Conservation (phyloP, 2,797 vertebrate genomes). For the Nannoperca obscura region DNA sequence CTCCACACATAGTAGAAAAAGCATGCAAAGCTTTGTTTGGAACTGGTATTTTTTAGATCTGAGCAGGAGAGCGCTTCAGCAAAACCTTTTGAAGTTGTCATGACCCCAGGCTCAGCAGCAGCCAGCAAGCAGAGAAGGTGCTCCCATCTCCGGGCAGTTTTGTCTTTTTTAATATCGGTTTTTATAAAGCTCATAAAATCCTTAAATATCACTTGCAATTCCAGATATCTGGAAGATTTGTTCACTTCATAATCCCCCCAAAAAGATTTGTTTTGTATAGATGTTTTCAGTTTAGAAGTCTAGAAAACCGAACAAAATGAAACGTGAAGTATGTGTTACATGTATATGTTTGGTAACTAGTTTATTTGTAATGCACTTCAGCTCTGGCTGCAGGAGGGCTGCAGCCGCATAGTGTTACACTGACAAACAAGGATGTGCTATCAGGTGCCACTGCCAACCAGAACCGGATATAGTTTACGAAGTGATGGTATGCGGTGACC, state of each 20-base stretch:
- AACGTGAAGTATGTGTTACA: background rate
- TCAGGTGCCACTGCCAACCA: constrained; percentile 51
- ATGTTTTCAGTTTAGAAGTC: background rate
- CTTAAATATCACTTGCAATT: constrained; percentile 15
- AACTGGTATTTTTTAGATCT: constrained; percentile 31
- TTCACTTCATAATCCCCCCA: constrained; percentile 4
- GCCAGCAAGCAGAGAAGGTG: background rate
- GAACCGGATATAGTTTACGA: constrained; percentile 61
- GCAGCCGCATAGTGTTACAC: constrained; percentile 55
- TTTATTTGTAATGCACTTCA: constrained; percentile 23
- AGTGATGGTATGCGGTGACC: constrained; percentile 41
- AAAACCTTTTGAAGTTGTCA: constrained; percentile 46
- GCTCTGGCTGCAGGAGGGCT: constrained; percentile 15
- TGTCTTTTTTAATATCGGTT: constrained; percentile 30
- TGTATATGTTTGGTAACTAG: background rate
- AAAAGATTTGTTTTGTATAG: constrained; percentile 1
- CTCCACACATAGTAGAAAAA: constrained; percentile 6
- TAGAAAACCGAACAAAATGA: background rate
- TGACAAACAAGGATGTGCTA: constrained; percentile 61
- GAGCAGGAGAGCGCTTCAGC: constrained; percentile 16
- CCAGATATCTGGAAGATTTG: constrained; percentile 16
- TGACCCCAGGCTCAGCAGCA: constrained; percentile 32
- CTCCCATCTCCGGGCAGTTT: constrained; percentile 43
- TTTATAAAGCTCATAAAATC: constrained; percentile 38
- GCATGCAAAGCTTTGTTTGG: constrained; percentile 26